phyloP scores from a whole-genome alignment of 2,888 invertebrate species.

The Philereme vetulata region DNA sequence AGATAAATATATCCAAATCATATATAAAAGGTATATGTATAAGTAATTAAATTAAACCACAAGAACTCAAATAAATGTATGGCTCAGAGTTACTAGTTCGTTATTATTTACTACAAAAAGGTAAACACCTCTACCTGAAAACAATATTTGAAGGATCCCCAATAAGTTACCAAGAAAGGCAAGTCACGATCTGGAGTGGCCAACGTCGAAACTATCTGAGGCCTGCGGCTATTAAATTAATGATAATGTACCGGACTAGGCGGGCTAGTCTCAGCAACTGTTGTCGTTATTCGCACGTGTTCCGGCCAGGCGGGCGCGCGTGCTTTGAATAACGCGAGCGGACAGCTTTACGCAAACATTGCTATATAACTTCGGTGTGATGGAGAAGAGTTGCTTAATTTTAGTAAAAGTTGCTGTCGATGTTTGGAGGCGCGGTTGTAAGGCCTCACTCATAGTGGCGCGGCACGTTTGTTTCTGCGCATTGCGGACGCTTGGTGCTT shows the following conservation, averaged over 20 bases:
- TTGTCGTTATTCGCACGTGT: slow-evolving; percentile 73
- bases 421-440: slow-evolving; percentile 18
- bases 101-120: not conserved
- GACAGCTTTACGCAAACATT: slow-evolving; percentile 37
- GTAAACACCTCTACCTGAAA: slow-evolving; percentile 11
- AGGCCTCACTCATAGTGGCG: slow-evolving; percentile 12
- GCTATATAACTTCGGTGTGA: slow-evolving; percentile 30
- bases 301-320: slow-evolving; percentile 42
- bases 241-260: slow-evolving; percentile 60
- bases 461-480: slow-evolving; percentile 19
- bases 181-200: slow-evolving; percentile 52
- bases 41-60: not conserved
- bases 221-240: slow-evolving; percentile 65
- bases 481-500: slow-evolving; percentile 5
- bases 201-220: slow-evolving; percentile 45
- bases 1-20: too few species aligned
- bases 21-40: too few species aligned
- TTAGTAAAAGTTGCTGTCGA: slow-evolving; percentile 29
- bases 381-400: slow-evolving; percentile 32
- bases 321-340: slow-evolving; percentile 48
- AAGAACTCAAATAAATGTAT: not conserved
- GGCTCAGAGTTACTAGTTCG: not conserved
- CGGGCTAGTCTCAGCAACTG: slow-evolving; percentile 44
- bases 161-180: slow-evolving; percentile 43
- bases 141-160: slow-evolving; percentile 29